These are phyloP conservation scores for Zootoca vivipara DNA, from an alignment of 2,113 vertebrate species.

Conservation along the genomic window DNA sequence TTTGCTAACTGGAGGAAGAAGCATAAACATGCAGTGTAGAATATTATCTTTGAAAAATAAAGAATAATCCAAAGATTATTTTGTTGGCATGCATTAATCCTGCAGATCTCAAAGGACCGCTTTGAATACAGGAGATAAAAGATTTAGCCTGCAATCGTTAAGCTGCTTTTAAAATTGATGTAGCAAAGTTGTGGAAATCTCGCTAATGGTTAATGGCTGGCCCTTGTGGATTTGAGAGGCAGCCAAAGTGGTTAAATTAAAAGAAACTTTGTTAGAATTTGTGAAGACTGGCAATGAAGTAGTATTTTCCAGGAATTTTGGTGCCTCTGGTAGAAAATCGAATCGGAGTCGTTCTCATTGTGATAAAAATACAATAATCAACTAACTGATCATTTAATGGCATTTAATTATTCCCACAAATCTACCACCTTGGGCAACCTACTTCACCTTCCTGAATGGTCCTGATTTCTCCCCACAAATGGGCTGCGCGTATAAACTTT, in stretches of 20 bases:
- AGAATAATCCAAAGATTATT: background rate
- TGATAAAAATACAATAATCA: background rate
- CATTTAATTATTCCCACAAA: background rate
- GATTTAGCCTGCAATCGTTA: background rate
- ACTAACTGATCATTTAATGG: background rate
- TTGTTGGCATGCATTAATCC: background rate
- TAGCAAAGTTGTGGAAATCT: background rate
- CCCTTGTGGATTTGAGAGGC: background rate
- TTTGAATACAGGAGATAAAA: background rate
- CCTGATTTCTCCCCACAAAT: background rate
- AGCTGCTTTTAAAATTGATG: background rate
- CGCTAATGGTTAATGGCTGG: background rate
- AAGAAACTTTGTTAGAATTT: background rate
- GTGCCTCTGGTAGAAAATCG: background rate
- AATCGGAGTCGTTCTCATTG: background rate
- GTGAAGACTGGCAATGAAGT: background rate
- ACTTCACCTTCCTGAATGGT: background rate
- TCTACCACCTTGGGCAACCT: background rate
- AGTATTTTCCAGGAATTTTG: background rate
- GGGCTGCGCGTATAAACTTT: background rate
- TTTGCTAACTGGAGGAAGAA: background rate
- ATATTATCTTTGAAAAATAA: background rate
- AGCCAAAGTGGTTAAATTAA: background rate
- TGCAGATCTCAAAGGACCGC: background rate
- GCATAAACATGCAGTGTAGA: background rate